Evolutionary conservation across 2,113 vertebrate genomes (phyloP).

Genomic region (Dissostichus mawsoni): DNA sequence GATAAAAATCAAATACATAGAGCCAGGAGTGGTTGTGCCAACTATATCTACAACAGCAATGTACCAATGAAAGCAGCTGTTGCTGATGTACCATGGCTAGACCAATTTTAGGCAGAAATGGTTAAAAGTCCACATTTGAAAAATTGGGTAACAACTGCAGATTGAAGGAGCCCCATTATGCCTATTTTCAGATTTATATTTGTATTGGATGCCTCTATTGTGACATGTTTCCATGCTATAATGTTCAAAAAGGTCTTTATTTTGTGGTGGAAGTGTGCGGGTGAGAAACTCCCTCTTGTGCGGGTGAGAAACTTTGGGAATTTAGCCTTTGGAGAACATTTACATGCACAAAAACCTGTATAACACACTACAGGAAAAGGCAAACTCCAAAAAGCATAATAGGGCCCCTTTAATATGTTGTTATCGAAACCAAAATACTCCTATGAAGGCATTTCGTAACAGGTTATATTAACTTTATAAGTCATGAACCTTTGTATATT

Average conservation of each 20-base stretch:
- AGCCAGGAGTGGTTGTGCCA: neutral
- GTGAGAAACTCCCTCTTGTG: too few relatives aligned
- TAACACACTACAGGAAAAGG: too few relatives aligned
- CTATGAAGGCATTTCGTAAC: too few relatives aligned
- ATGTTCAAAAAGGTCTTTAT: too few relatives aligned
- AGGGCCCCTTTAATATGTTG: too few relatives aligned
- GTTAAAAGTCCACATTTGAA: constrained; percentile 1
- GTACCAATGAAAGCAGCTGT: constrained; percentile 11
- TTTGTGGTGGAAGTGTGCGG: too few relatives aligned
- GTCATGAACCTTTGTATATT: neutral
- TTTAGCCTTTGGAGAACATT: too few relatives aligned
- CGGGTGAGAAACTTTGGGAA: too few relatives aligned
- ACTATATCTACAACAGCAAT: constrained; percentile 11
- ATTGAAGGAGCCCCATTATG: neutral
- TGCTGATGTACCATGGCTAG: neutral
- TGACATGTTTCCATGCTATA: neutral
- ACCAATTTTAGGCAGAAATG: neutral
- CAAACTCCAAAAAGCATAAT: too few relatives aligned
- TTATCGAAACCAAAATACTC: neutral
- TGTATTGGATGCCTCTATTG: too few relatives aligned
- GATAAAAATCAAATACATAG: neutral
- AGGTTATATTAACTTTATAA: neutral
- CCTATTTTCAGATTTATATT: neutral
- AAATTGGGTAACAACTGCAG: neutral
- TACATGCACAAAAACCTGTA: too few relatives aligned